Conservation (phyloP, 2,888 invertebrate species). For the Drosophila multiciliata region DNA sequence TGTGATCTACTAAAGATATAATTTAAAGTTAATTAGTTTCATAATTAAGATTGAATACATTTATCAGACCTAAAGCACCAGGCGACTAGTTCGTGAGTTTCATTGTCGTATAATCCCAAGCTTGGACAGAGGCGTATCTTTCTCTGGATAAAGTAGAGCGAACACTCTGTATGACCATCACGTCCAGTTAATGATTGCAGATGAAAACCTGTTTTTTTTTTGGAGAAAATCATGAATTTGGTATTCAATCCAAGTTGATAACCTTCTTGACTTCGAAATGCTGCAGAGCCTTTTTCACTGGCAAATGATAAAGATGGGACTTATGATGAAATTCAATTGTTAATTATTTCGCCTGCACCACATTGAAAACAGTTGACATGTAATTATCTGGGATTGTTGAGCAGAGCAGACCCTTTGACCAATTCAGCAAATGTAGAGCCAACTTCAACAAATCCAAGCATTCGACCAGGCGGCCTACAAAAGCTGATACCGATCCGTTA, state of each 20-base stretch:
- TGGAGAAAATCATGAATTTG: constrained; percentile 16
- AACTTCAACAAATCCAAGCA: constrained; percentile 45
- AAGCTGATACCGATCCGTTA: constrained; percentile 83
- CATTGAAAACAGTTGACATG: constrained; percentile 68
- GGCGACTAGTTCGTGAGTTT: constrained; percentile 76
- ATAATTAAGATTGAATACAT: too few relatives aligned
- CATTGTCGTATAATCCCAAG: constrained; percentile 75
- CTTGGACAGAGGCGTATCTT: constrained; percentile 81
- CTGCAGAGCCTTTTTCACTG: constrained; percentile 60
- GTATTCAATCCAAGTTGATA: constrained; percentile 37
- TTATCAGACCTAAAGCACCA: constrained; percentile 83
- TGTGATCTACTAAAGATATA: constrained; percentile 42
- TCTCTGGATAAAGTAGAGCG: constrained; percentile 76
- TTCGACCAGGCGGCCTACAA: constrained; percentile 76
- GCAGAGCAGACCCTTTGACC: constrained; percentile 80
- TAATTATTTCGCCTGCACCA: constrained; percentile 70
- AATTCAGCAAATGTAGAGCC: constrained; percentile 79
- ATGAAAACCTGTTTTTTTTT: constrained; percentile 64
- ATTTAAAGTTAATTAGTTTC: background rate
- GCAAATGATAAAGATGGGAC: constrained; percentile 70
- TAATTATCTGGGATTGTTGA: constrained; percentile 79
- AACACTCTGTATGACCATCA: constrained; percentile 83
- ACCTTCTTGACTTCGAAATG: constrained; percentile 45
- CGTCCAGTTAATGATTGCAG: too few relatives aligned
- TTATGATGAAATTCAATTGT: constrained; percentile 67